Conservation (phyloP, 2,797 vertebrate genomes). For the Perodicticus potto region DNA sequence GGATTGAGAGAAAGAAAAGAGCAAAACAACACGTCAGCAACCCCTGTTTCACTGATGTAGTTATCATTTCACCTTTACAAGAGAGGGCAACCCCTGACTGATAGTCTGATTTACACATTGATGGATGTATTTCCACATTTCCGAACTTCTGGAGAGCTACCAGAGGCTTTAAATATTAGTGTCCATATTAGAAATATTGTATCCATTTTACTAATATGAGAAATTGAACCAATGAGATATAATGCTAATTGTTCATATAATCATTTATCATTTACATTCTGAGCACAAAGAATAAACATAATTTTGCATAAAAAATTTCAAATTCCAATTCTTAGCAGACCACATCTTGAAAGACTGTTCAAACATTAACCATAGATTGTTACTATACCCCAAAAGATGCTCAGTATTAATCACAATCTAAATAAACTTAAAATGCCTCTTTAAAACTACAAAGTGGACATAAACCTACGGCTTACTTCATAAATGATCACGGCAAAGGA, state of each 20-base stretch:
- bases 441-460: conserved; percentile 31
- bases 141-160: neutral
- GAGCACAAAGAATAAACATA: neutral
- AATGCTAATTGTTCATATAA: neutral
- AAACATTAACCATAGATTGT: conserved; percentile 11
- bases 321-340: conserved; percentile 14
- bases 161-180: conserved; percentile 39
- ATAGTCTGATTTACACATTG: neutral
- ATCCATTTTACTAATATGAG: neutral
- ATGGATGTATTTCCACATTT: conserved; percentile 10
- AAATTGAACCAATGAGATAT: conserved; percentile 45
- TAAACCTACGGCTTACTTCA: neutral
- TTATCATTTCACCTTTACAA: neutral
- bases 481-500: conserved; percentile 37
- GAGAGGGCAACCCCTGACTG: neutral
- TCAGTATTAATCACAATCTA: conserved; percentile 38
- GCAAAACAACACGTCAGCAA: neutral
- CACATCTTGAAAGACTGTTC: neutral
- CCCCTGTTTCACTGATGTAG: neutral
- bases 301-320: conserved; percentile 47
- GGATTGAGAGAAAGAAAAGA: neutral
- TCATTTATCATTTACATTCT: conserved; percentile 30
- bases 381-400: conserved; percentile 15
- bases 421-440: conserved; percentile 41
- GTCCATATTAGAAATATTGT: neutral